These are phyloP conservation scores for Celastrina argiolus DNA, from an alignment of 2,888 invertebrate genomes.

Conservation along the genomic window DNA sequence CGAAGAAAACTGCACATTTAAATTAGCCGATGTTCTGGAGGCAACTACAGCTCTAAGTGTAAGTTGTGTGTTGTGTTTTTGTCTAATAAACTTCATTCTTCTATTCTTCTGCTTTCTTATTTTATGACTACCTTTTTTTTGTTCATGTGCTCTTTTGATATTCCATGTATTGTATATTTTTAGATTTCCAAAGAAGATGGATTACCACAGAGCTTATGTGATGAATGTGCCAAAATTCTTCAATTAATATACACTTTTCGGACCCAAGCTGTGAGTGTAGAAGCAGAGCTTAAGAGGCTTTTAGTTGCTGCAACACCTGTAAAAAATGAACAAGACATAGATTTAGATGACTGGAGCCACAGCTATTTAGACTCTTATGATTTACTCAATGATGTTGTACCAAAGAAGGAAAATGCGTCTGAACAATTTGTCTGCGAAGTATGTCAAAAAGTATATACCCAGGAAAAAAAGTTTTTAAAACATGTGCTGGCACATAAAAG, in stretches of 20 bases:
- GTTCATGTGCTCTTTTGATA: neutral
- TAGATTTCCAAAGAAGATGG: constrained; percentile 72
- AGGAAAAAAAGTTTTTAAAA: constrained; percentile 63
- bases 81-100: neutral
- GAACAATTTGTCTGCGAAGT: constrained; percentile 49
- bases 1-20: constrained; percentile 46
- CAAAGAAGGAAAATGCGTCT: constrained; percentile 38
- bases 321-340: constrained; percentile 32
- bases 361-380: constrained; percentile 41
- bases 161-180: neutral
- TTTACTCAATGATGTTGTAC: constrained; percentile 31
- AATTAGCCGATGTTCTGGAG: constrained; percentile 52
- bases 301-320: constrained; percentile 35
- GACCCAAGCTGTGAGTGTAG: constrained; percentile 48
- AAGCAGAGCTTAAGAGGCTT: constrained; percentile 51
- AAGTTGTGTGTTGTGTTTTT: constrained; percentile 14
- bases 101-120: neutral
- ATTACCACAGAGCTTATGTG: constrained; percentile 79
- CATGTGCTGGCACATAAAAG: constrained; percentile 64
- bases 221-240: constrained; percentile 70
- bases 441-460: constrained; percentile 67
- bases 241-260: constrained; percentile 66
- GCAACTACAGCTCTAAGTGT: constrained; percentile 57
- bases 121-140: neutral
- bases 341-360: constrained; percentile 32